Conservation (phyloP, 2,888 invertebrate species). For the Chrysina gloriosa region DNA sequence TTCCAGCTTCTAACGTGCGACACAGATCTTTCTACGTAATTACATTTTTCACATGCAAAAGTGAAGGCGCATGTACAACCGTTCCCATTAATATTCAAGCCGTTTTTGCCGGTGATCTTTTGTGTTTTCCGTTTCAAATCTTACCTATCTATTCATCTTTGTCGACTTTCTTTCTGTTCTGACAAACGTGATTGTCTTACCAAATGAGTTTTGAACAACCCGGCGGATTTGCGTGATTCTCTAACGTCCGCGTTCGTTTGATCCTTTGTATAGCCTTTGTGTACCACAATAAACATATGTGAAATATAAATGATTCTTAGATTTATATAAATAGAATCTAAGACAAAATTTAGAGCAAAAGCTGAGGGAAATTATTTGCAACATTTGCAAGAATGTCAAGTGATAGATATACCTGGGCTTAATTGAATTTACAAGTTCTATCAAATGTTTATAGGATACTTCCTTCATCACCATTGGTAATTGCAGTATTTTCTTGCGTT, state of each 20-base stretch:
- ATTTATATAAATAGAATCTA: neutral
- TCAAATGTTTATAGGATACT: too few species aligned
- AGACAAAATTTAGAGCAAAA: too few species aligned
- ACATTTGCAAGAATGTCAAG: too few species aligned
- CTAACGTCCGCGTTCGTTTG: conserved; percentile 1
- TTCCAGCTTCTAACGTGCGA: too few species aligned
- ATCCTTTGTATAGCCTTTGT: conserved; percentile 6
- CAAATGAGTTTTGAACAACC: conserved; percentile 20
- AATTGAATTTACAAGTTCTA: too few species aligned
- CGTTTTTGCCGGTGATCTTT: conserved; percentile 1
- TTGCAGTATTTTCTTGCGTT: too few species aligned
- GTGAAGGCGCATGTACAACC: neutral
- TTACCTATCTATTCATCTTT: conserved; percentile 29
- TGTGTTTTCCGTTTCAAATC: conserved; percentile 1
- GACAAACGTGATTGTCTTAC: conserved; percentile 38
- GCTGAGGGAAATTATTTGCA: too few species aligned
- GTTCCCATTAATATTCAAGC: conserved; percentile 18
- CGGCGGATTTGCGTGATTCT: conserved; percentile 24
- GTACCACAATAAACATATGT: conserved; percentile 4
- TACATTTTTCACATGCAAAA: neutral
- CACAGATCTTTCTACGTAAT: neutral
- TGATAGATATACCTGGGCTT: too few species aligned
- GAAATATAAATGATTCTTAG: neutral
- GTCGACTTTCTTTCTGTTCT: conserved; percentile 31
- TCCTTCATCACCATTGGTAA: too few species aligned